A percentile compares a stretch with the other conserved stretches of the same genome.
Conservation (phyloP, 2,888 invertebrate genomes). For the Eupithecia dodoneata region DNA sequence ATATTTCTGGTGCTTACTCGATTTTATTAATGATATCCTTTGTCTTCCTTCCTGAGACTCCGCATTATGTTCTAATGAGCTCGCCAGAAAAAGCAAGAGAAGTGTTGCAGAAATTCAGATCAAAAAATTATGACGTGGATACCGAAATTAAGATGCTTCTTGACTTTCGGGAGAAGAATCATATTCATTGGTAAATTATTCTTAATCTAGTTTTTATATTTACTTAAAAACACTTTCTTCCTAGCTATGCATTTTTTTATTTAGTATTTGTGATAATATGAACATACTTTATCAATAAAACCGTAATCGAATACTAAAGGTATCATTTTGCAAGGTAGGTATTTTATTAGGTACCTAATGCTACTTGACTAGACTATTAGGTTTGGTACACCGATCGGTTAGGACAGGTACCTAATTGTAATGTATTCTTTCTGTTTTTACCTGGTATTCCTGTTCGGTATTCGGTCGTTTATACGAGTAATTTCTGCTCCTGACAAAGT, state of each 20-base stretch:
- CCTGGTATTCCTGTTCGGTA: no score
- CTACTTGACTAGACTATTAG: no score
- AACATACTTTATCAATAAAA: no score
- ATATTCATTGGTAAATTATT: constrained; percentile 1
- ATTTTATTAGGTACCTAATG: no score
- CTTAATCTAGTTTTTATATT: not conserved
- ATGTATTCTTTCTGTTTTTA: no score
- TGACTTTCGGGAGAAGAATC: not conserved
- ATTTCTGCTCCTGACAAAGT: no score
- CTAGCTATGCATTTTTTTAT: not conserved
- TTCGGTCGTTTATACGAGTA: no score
- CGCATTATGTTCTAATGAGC: not conserved
- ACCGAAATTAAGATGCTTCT: not conserved
- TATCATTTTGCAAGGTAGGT: no score
- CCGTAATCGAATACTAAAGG: no score
- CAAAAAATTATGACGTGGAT: not conserved
- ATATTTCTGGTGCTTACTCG: not conserved
- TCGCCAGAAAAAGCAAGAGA: not conserved
- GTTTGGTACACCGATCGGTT: no score
- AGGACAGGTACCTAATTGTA: no score
- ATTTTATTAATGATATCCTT: not conserved
- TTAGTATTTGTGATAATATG: not conserved
- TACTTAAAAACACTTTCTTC: no score
- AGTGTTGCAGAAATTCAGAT: not conserved
- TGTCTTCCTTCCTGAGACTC: not conserved